Evolutionary conservation across 2,888 invertebrate species (phyloP), one percentile per base, ranked within the genome.

Genomic region (Seira ritae): DNA sequence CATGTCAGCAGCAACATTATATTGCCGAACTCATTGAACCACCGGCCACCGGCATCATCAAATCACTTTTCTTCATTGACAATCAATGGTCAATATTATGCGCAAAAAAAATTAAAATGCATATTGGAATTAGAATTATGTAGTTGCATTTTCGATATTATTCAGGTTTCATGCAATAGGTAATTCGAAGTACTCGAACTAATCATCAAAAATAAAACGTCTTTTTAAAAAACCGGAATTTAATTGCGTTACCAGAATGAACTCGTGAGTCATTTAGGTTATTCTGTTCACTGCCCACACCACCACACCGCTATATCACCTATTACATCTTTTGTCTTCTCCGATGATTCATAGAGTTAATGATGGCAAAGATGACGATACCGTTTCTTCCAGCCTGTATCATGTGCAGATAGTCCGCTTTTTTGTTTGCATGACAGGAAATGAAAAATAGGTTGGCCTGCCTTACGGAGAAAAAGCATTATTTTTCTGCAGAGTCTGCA

Each of bases 341-440:
- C 31, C 8, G 50, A 50, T 50, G 50, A 50, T 50, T 50, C 50
- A 50, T 31, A 4, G 3, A 31, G 31, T 31, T 31, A 31, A 31
- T n/a, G 50, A 50, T n/a, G 50, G 50, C 50, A 50, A 50, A n/a
- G 50, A 50, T 15, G 50, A 50, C 50, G 6, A 50, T 50, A 31
- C 31, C 31, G 31, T 31, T 31, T 31, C 31, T 50, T 50, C 50
- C 50, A 12, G 50, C 17, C 12, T 50, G 50, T 31, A n/a, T n/a
- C 50, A 50, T 50, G 12, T 12, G 6, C 3, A 50, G 3, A 50
- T 72, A 24, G 20, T 72, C 10, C 24, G 60, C 37, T n/a, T 55
- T 8, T 31, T 31, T 31, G 3, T 20, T 79, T 72, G 80, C 80
- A 80, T 73, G 80, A 73, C 80, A 80, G 80, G 80, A 80, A 73